phyloP scores from a whole-genome alignment of 1,140 invertebrate species.

The Caenorhabditis briggsae region DNA sequence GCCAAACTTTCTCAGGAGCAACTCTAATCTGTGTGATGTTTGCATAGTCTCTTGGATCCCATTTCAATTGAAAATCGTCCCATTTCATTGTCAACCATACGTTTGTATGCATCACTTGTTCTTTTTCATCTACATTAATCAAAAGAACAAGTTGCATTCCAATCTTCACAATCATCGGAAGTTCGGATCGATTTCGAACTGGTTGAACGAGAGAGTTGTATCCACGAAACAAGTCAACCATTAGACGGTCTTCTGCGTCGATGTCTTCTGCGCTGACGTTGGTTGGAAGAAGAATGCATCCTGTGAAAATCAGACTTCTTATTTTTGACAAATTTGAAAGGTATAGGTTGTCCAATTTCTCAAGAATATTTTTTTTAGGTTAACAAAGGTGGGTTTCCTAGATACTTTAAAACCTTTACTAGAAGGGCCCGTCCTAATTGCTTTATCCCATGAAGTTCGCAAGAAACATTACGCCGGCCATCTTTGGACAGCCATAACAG shows the following conservation, averaged over 20 bases:
- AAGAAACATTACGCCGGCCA: no score
- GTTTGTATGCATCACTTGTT: conserved; percentile 65
- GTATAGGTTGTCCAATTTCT: no score
- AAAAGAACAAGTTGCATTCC: conserved; percentile 65
- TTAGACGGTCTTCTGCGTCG: conserved; percentile 63
- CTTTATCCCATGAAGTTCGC: no score
- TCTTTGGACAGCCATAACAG: no score
- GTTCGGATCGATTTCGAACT: conserved; percentile 59
- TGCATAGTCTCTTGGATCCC: conserved; percentile 97
- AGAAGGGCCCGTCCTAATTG: no score
- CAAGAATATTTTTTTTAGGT: no score
- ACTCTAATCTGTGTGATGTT: conserved; percentile 94
- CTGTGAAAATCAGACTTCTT: neutral
- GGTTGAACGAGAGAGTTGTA: conserved; percentile 66
- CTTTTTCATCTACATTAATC: conserved; percentile 64
- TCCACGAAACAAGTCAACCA: conserved; percentile 62
- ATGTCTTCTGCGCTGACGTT: neutral
- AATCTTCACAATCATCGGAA: conserved; percentile 63
- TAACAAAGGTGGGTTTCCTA: no score
- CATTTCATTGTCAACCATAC: conserved; percentile 82
- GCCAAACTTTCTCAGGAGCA: conserved; percentile 98
- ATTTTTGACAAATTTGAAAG: no score
- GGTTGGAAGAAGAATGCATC: neutral
- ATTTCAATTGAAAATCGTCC: conserved; percentile 96
- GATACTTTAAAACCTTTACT: no score